Evolutionary conservation across 2,888 invertebrate genomes (phyloP), one percentile per base, ranked within the genome.

Genomic region (Chrysolina haemoptera): DNA sequence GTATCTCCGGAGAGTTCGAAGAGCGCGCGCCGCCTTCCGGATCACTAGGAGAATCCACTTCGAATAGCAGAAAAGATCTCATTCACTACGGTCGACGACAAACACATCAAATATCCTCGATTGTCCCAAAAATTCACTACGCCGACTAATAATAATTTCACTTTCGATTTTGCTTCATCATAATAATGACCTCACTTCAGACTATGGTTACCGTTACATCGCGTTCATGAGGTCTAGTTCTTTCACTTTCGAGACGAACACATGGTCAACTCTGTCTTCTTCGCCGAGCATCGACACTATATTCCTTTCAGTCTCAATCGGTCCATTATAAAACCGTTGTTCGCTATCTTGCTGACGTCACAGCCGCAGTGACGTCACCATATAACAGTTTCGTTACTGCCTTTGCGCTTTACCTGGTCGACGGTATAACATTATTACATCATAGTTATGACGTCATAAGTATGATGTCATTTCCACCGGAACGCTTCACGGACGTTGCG

Each of bases 291-390:
- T 83, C 84, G 85, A 82, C 84, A 84, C 84, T 86, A 84, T 86
- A 86, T 85, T 85, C 85, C 86, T 86, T 86, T 86, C 81, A 85
- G 84, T 83, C 85, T 84, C 85, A 86, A 86, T 84, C 85, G 82
- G 82, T 85, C 83, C 85, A 87, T 86, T 87, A 87, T 87, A 87
- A 86, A 86, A 86, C 86, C 84, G 83, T 84, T 81, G 83, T 83
- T 85, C 84, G 83, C 82, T 77, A 79, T 84, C 78, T 82, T 78
- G 79, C 80, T 83, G 84, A 85, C 86, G 86, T 86, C 86, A 85
- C 82, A 76, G 79, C 83, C 82, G 84, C 84, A 83, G 82, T 84
- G 86, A 86, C 85, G 86, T 86, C 86, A 86, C 81, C 76, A 73
- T 53, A 70, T 77, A 53, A 85, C 85, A 84, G 84, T 85, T 83